Evolutionary conservation across 2,113 vertebrate genomes (phyloP).

Genomic region (Arenaria interpres): DNA sequence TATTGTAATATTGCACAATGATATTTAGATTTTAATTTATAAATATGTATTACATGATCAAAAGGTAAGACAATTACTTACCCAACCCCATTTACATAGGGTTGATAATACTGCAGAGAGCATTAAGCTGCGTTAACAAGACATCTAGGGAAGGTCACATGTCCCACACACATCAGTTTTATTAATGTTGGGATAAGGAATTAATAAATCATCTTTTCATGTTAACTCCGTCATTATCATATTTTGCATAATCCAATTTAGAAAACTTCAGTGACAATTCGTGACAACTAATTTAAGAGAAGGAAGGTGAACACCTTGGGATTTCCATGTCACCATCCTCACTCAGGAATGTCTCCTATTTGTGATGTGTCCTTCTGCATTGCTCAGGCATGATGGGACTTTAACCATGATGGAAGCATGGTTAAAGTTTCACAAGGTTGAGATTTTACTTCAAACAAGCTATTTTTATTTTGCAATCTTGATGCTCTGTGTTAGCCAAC

Average conservation of each 20-base stretch:
- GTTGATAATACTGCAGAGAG: not conserved
- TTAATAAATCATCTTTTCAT: not conserved
- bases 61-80: not conserved
- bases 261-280: not conserved
- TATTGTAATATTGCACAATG: not conserved
- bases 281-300: not conserved
- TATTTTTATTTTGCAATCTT: not conserved
- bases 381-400: not conserved
- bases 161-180: not conserved
- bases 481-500: not conserved
- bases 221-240: not conserved
- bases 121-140: not conserved
- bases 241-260: not conserved
- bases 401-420: not conserved
- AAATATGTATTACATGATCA: not conserved
- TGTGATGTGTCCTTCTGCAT: not conserved
- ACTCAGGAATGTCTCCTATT: not conserved
- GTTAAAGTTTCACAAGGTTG: not conserved
- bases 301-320: not conserved
- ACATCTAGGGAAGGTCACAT: not conserved
- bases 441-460: not conserved
- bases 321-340: not conserved
- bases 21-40: not conserved
- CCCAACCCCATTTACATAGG: not conserved
- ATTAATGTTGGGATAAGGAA: not conserved